Conservation (phyloP, 2,797 vertebrate species). For the Morus bassanus region DNA sequence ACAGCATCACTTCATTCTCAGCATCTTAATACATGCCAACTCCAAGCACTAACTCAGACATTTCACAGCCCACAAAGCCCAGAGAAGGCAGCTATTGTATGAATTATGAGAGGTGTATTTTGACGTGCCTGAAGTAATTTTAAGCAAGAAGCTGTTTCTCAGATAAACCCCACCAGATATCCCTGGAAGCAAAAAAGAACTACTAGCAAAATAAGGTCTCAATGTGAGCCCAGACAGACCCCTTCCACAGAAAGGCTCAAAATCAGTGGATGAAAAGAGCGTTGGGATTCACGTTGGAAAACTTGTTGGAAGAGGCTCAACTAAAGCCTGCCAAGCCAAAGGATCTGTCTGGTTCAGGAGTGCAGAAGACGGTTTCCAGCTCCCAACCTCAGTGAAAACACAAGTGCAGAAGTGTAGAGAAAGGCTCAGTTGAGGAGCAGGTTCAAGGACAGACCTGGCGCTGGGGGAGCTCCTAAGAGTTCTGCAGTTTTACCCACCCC, state of each 20-base stretch:
- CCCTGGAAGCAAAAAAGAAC: neutral
- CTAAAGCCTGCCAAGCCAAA: neutral
- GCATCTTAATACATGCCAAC: neutral
- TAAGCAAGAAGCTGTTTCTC: constrained; percentile 8
- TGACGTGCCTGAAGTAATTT: neutral
- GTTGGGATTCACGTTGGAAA: neutral
- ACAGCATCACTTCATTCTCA: constrained; percentile 13
- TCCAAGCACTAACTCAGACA: neutral
- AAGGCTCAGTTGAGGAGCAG: neutral
- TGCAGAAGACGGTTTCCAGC: neutral
- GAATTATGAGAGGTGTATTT: neutral
- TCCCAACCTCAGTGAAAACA: neutral
- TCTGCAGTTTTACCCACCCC: neutral
- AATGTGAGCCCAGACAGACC: neutral
- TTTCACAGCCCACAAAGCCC: constrained; percentile 41
- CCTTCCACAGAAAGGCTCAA: neutral
- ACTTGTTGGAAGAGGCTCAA: neutral
- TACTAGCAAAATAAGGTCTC: neutral
- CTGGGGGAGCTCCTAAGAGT: neutral
- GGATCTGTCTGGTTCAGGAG: neutral
- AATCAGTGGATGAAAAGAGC: neutral
- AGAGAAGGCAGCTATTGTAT: constrained; percentile 47
- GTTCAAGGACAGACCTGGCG: neutral
- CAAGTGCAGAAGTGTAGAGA: neutral
- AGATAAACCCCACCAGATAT: neutral